phyloP scores from a whole-genome alignment of 2,797 vertebrate species.

The Pantherophis vulpinus region DNA sequence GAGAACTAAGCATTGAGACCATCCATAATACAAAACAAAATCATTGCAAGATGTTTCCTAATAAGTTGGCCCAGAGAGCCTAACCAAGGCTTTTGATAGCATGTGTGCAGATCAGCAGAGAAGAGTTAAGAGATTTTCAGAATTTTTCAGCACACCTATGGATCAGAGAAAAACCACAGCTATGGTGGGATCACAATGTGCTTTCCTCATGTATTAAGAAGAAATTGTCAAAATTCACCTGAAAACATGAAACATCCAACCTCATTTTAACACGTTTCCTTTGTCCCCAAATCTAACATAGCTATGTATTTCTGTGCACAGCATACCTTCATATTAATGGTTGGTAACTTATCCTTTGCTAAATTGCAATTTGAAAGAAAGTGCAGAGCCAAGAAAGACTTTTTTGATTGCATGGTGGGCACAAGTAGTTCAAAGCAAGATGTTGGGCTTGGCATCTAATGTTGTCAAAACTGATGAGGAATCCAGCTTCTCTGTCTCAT shows the following conservation, averaged over 20 bases:
- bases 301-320: conserved; percentile 7
- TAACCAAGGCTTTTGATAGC: not conserved
- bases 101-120: not conserved
- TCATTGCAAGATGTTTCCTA: not conserved
- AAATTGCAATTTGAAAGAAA: not conserved
- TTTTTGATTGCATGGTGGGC: not conserved
- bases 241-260: not conserved
- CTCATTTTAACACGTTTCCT: not conserved
- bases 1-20: not conserved
- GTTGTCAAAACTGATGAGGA: not conserved
- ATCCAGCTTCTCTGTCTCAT: not conserved
- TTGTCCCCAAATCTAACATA: not conserved
- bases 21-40: not conserved
- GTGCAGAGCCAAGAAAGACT: not conserved
- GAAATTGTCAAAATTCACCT: not conserved
- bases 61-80: not conserved
- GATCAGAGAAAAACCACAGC: not conserved
- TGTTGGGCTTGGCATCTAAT: accelerated
- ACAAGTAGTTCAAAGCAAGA: conserved; percentile 25
- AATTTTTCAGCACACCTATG: not conserved
- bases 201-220: not conserved
- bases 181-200: not conserved
- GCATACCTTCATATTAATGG: accelerated
- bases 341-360: not conserved
- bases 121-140: not conserved